Base-by-base conservation (phyloP, 2,113 vertebrate genomes). In the Cyanoderma ruficeps region DNA sequence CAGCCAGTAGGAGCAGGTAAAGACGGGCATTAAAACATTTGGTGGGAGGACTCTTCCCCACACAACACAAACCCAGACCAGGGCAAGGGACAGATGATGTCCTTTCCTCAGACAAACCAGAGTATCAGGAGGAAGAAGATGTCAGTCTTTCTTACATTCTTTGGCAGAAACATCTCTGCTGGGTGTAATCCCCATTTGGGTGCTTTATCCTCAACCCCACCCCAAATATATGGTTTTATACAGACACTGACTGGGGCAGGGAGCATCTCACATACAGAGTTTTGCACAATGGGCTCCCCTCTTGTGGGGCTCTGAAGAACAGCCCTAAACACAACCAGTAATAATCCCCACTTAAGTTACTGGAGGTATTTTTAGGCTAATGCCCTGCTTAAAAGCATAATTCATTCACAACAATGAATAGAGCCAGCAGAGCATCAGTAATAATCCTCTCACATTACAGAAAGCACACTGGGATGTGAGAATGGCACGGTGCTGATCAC, bases 371-470 rank as follows among this genome's bases (percentile, higher is more conserved):
- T 95, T 96, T 88, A 94, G 49, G 72, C 68, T 96, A 96, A 95
- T 88, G 88, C 72, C 68, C 60, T 87, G 47, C 86, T 94, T 95
- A 93, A 94, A 94, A 86, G 93, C 61, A 79, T 94, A 96, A 93
- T 90, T 96, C 92, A 92, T 90, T 97, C 83, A 41, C 57, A 90
- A 71, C 90, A 96, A 90, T 96, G 94, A 94, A 87, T 78, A 88
- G 79, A 94, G 90, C 55, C 83, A 89, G 85, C 52, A 93, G 76
- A 97, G 90, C 88, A 92, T 90, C 93, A 94, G 89, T 96, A 97
- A 93, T 93, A 94, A 97, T 96, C 90, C 81, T 82, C 94, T 96
- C 91, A 93, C 57, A 52, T 96, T 96, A 91, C 83, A 92, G 93
- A 89, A 71, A 79, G 63, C 91, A 52, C 35, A 78, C 35, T 60